Base-by-base conservation (phyloP, 2,113 vertebrate genomes). In the Cephalopterus ornatus region DNA sequence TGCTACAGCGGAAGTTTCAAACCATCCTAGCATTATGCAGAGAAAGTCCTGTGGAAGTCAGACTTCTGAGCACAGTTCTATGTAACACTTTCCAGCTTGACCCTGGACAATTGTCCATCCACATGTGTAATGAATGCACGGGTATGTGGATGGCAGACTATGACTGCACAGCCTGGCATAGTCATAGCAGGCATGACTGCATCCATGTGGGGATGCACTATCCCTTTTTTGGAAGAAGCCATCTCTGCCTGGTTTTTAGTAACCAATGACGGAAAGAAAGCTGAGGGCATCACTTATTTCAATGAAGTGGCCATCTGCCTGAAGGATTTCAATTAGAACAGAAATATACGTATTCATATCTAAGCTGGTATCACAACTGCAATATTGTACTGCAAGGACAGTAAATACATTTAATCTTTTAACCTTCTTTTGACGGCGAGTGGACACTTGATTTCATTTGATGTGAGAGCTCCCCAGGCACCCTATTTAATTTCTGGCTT, bases 401-500 rank as follows among this genome's bases (percentile, higher is more conserved):
- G 19, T 27, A 71, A 67, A 75, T 12, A 41, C n/a, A 75, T 83
- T 91, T 62, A 72, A 55, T 77, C 46, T 89, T 79, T 62, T 30
- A 85, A 88, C 55, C 59, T 76, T 77, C 79, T 55, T 75, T 39
- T 73, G 67, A 91, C 73, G 85, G 88, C 30, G 67, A 73, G 28
- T 8, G 6, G 5, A 26, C 83, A 85, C 33, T 80, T 49, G n/a
- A 75, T 85, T 95, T 82, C 37, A 91, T 72, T 65, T 91, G 79
- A 86, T 53, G 10, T 62, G 37, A 85, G 39, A 17, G 46, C 5
- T 95, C 52, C 89, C 61, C 59, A 88, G 61, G 47, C 56, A 93
- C 10, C 20, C 21, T 61, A n/a, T 68, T 94, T 88, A 70, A 88
- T 79, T 95, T 95, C 92, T 90, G 71, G 70, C 79, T 94, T 68